A percentile compares a stretch with the other conserved stretches of the same genome.
Conservation (phyloP, 2,113 vertebrate species). For the Zosterops borbonicus region DNA sequence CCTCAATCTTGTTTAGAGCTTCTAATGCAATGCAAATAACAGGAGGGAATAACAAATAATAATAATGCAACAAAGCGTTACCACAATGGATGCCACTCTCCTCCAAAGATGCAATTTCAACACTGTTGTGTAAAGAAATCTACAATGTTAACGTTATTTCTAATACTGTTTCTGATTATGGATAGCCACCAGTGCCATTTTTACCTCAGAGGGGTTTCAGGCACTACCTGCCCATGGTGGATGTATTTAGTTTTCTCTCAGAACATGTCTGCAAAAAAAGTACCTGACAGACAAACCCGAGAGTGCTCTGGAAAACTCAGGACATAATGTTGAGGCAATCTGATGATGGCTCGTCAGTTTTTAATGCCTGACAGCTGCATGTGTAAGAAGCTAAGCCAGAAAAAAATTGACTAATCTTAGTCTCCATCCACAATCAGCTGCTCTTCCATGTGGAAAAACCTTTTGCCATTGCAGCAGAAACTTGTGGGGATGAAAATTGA, state of each 20-base stretch:
- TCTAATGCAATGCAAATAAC: constrained; percentile 41
- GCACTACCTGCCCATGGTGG: neutral
- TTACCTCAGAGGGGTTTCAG: neutral
- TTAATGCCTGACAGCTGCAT: neutral
- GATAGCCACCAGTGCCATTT: neutral
- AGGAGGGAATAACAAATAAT: constrained; percentile 39
- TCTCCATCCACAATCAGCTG: neutral
- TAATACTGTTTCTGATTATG: neutral
- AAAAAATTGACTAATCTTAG: constrained; percentile 16
- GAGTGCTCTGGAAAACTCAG: neutral
- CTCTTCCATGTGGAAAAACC: neutral
- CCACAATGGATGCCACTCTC: neutral
- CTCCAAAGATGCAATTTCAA: neutral
- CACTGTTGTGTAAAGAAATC: neutral
- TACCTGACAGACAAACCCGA: neutral
- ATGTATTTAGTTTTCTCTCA: neutral
- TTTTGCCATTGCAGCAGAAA: neutral
- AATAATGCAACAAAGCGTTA: neutral
- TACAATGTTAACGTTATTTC: neutral
- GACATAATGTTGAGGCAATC: neutral
- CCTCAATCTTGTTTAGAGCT: neutral
- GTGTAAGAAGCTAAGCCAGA: neutral
- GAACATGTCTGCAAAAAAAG: neutral
- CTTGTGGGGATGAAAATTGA: neutral
- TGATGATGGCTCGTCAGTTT: neutral